Evolutionary conservation across 1,140 invertebrate species (phyloP).

Genomic region (Eupristina koningsbergeri): DNA sequence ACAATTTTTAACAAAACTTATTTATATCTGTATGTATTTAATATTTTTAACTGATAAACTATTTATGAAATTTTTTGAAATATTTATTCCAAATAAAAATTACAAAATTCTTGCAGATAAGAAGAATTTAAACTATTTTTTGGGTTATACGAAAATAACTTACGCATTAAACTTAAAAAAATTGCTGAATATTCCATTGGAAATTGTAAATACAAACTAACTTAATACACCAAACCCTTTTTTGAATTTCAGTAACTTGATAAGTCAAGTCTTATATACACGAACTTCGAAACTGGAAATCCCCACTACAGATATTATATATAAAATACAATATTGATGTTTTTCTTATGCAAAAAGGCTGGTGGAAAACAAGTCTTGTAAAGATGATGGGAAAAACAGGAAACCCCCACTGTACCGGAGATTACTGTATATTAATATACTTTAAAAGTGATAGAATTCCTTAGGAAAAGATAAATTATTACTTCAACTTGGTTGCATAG

Average conservation of each 20-base stretch:
- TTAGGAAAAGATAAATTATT: neutral
- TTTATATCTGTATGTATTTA: no score
- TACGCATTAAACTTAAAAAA: neutral
- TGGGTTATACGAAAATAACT: no score
- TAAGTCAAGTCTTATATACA: conserved; percentile 33
- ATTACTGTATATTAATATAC: neutral
- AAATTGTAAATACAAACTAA: neutral
- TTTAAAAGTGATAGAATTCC: neutral
- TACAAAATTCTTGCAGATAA: no score
- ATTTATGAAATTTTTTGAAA: no score
- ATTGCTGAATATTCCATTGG: neutral
- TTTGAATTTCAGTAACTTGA: neutral
- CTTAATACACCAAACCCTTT: neutral
- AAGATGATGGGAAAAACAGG: conserved; percentile 15
- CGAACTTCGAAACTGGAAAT: conserved; percentile 17
- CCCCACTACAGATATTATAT: neutral
- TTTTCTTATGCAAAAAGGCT: neutral
- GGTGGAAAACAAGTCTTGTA: neutral
- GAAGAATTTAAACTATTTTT: neutral
- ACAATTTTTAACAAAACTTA: neutral
- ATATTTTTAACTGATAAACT: no score
- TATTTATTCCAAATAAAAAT: no score
- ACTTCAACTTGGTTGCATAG: no score
- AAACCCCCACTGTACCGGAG: neutral
- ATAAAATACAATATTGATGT: neutral